Evolutionary conservation across 2,797 vertebrate genomes (phyloP), one percentile per base, ranked within the genome.

Genomic region (Sarcoramphus papa): DNA sequence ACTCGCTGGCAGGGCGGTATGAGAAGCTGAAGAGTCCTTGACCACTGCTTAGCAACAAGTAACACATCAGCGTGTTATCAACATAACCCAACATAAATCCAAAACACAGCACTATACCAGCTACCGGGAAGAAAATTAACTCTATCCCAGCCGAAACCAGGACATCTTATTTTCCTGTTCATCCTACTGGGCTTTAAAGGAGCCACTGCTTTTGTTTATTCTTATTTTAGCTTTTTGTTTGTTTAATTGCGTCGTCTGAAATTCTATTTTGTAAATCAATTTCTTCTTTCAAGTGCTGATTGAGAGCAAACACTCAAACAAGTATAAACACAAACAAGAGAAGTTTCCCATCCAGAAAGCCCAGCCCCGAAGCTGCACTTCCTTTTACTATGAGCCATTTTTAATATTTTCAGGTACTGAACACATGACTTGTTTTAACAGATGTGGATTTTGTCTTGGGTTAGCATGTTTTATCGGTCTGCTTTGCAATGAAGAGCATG

Each of bases 231-330:
- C 31, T 84, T 86, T 91, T 78, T 53, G 22, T 83, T 87, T 74
- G 51, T 67, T 92, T 94, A 91, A 91, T 93, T 92, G 28, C 47
- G 53, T 82, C 81, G 77, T 37, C 53, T 88, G 73, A 85, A 91
- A 93, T 70, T 94, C 41, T 74, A 22, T 31, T 88, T 86, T 74
- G 62, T 76, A 90, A 92, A 93, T 57, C 37, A 69, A 9, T 75
- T 25, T 93, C 54, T 75, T 70, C 74, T 93, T 95, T 77, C 74
- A 90, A 92, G 75, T 60, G 75, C 43, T 67, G 65, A 86, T 91
- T 48, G 86, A 95, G 78, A 94, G 60, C 50, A 94, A 82, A 74
- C 54, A 85, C 68, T 88, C 54, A 45, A 88, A 76, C 24, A 54
- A 88, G 50, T 35, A 62, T 2, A 92, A 88, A 83, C 31, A 92